Conservation (phyloP, 2,113 vertebrate genomes). For the Ciconia maguari region DNA sequence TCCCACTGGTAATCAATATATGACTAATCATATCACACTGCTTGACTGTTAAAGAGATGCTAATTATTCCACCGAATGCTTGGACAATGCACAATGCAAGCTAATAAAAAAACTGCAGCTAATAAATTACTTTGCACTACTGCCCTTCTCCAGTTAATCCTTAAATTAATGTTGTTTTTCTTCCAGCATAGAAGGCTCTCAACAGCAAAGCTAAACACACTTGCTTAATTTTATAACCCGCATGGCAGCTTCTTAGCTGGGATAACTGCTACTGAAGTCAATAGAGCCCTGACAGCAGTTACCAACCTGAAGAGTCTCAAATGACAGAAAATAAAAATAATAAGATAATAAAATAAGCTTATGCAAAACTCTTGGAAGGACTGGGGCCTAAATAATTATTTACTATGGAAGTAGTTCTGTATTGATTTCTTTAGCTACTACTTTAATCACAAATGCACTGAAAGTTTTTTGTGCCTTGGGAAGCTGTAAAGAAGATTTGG, state of each 20-base stretch:
- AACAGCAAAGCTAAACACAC: background rate
- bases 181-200: background rate
- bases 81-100: background rate
- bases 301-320: background rate
- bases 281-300: background rate
- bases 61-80: background rate
- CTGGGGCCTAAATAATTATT: background rate
- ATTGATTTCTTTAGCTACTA: background rate
- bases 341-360: background rate
- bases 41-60: background rate
- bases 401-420: background rate
- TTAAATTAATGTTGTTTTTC: background rate
- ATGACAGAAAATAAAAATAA: background rate
- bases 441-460: background rate
- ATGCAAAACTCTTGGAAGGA: background rate
- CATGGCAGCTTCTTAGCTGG: background rate
- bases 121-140: background rate
- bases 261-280: background rate
- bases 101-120: background rate
- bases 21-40: background rate
- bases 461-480: background rate
- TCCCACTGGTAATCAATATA: background rate
- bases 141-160: background rate
- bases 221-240: background rate
- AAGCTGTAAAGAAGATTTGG: background rate